Evolutionary conservation across 2,797 vertebrate species (phyloP).

Genomic region (Alosa sapidissima): DNA sequence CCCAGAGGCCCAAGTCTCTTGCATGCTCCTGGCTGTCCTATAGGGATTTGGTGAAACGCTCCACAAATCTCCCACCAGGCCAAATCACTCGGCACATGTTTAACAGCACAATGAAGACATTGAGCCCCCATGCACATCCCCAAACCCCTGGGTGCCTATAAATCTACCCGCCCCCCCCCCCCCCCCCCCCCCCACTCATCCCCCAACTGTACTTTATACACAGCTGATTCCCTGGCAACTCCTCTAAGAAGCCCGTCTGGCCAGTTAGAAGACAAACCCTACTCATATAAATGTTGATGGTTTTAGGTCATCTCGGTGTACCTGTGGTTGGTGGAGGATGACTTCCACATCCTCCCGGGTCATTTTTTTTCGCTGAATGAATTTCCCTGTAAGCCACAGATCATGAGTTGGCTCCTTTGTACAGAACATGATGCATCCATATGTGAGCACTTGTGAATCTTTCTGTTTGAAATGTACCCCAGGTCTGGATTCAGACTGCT

Average conservation of each 20-base stretch:
- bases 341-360: neutral
- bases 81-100: slow-evolving; percentile 35
- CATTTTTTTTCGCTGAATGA: neutral
- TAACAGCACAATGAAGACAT: slow-evolving; percentile 41
- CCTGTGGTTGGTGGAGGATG: slow-evolving; percentile 11
- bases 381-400: neutral
- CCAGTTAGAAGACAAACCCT: neutral
- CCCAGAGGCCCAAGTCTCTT: slow-evolving; percentile 12
- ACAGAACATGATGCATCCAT: neutral
- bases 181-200: neutral
- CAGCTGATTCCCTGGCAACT: neutral
- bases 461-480: neutral
- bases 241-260: neutral
- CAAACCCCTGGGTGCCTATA: neutral
- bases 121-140: slow-evolving; percentile 29
- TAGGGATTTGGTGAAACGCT: slow-evolving; percentile 23
- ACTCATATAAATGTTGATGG: neutral
- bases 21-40: neutral
- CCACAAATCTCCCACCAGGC: slow-evolving; percentile 27
- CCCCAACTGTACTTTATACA: slow-evolving; percentile 40
- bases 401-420: neutral
- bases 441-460: slow-evolving; percentile 8
- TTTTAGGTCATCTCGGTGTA: slow-evolving; percentile 18
- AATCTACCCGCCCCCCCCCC: neutral
- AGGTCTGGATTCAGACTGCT: neutral